Evolutionary conservation across 2,797 vertebrate genomes (phyloP).

Genomic region (Acipenser transmontanus): DNA sequence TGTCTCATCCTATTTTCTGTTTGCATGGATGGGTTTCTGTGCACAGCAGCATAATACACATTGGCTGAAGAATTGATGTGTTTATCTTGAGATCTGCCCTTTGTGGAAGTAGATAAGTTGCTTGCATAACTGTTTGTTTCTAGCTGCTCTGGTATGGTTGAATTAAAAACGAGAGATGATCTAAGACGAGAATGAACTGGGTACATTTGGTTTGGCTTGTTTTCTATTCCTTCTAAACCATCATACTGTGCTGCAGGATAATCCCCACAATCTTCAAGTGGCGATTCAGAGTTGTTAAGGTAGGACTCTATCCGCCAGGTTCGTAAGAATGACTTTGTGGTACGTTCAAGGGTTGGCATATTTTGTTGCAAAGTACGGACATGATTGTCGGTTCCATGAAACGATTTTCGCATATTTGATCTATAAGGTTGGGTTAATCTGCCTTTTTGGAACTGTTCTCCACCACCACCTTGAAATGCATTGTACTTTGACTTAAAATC

Average conservation of each 20-base stretch:
- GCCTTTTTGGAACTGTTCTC: constrained; percentile 54
- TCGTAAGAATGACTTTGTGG: constrained; percentile 81
- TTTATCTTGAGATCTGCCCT: constrained; percentile 45
- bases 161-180: constrained; percentile 75
- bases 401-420: constrained; percentile 71
- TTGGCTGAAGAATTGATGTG: constrained; percentile 31
- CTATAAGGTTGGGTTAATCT: constrained; percentile 48
- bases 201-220: constrained; percentile 50
- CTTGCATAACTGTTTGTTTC: constrained; percentile 69
- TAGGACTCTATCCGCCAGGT: constrained; percentile 87
- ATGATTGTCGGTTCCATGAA: constrained; percentile 75
- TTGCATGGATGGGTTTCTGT: constrained; percentile 40
- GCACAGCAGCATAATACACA: constrained; percentile 45
- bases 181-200: constrained; percentile 68
- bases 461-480: constrained; percentile 44
- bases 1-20: constrained; percentile 35
- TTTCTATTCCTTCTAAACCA: constrained; percentile 52
- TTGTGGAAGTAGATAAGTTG: constrained; percentile 55
- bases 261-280: constrained; percentile 56
- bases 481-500: constrained; percentile 10
- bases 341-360: constrained; percentile 77
- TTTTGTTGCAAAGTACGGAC: constrained; percentile 72
- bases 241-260: constrained; percentile 56
- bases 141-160: constrained; percentile 74
- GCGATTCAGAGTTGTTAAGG: constrained; percentile 71